Evolutionary conservation across 2,797 vertebrate species (phyloP).

Genomic region (Protosalanx chinensis): DNA sequence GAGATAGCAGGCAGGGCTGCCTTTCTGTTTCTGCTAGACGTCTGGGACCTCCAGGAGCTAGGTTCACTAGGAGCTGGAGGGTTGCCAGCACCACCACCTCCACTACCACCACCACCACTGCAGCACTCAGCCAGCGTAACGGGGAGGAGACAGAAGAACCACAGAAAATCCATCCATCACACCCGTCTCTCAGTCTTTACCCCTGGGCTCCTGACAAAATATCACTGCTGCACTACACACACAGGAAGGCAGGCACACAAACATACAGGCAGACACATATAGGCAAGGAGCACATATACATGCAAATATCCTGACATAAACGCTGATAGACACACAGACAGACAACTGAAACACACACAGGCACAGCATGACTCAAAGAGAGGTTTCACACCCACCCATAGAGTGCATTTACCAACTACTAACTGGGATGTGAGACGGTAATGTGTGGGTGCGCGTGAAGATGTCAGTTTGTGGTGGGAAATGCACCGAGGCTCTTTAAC

Average conservation of each 20-base stretch:
- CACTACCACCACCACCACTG: too few relatives aligned
- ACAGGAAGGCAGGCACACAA: not conserved
- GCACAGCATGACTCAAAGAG: not conserved
- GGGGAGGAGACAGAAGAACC: conserved; percentile 49
- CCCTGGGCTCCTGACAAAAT: not conserved
- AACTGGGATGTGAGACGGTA: not conserved
- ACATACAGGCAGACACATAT: conserved; percentile 7
- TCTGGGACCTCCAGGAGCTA: too few relatives aligned
- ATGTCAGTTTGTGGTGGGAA: conserved; percentile 38
- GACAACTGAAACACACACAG: conserved; percentile 10
- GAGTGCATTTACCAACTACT: not conserved
- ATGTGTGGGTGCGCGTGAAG: conserved; percentile 9
- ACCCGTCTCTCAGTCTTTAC: conserved; percentile 38
- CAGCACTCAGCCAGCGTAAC: conserved; percentile 21
- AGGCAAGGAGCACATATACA: not conserved
- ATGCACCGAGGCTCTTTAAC: conserved; percentile 21
- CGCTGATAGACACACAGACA: conserved; percentile 25
- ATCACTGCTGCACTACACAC: conserved; percentile 7
- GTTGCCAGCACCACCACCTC: too few relatives aligned
- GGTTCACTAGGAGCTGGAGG: too few relatives aligned
- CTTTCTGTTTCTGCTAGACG: too few relatives aligned
- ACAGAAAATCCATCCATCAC: conserved; percentile 60
- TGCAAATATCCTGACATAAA: conserved; percentile 13
- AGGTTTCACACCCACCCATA: not conserved
- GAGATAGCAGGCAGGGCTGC: too few relatives aligned